Conservation (phyloP, 2,888 invertebrate species). For the Microctonus brassicae region DNA sequence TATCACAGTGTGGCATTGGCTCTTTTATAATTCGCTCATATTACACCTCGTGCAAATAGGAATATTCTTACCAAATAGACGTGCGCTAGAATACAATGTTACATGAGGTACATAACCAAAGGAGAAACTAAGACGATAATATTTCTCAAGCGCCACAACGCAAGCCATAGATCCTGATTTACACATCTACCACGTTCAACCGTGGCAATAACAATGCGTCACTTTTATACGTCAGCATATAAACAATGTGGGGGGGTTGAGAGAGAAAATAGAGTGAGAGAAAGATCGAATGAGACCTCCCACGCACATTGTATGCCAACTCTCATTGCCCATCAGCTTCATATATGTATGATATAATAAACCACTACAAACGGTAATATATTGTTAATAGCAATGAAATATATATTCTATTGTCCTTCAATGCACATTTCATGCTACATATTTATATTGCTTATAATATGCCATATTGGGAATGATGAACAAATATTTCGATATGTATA, state of each 20-base stretch:
- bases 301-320: constrained; percentile 32
- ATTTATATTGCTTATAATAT: constrained; percentile 3
- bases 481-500: constrained; percentile 27
- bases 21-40: constrained; percentile 50
- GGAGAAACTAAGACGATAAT: constrained; percentile 58
- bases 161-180: constrained; percentile 61
- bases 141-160: constrained; percentile 54
- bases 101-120: constrained; percentile 23
- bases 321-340: constrained; percentile 36
- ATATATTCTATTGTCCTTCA: constrained; percentile 3
- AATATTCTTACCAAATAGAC: constrained; percentile 51
- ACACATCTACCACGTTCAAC: constrained; percentile 60
- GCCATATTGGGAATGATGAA: constrained; percentile 17
- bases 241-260: constrained; percentile 54
- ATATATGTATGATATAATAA: no score
- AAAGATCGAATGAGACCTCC: constrained; percentile 43
- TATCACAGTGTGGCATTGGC: constrained; percentile 47
- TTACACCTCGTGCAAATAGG: constrained; percentile 43
- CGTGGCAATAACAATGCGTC: constrained; percentile 61
- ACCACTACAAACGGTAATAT: background rate
- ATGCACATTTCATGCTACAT: constrained; percentile 4
- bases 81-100: constrained; percentile 31
- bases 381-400: background rate
- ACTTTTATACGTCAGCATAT: constrained; percentile 62
- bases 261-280: background rate